Base-by-base conservation (phyloP, 1,140 invertebrate species). In the Melipona quadrifasciata region DNA sequence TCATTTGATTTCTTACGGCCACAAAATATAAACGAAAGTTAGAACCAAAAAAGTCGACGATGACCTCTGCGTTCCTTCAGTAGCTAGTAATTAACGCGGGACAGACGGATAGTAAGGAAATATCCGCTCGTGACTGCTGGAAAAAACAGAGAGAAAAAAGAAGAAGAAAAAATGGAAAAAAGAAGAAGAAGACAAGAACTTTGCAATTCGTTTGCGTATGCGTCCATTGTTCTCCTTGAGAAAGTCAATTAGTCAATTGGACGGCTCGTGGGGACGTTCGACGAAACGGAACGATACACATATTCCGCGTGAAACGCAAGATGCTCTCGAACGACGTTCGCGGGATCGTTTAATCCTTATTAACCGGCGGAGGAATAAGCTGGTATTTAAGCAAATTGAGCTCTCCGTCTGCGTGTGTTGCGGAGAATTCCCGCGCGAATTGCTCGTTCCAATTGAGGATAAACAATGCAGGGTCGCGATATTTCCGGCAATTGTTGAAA, bases 371-470 rank as follows among this genome's bases (percentile, higher is more conserved):
- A 0, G 27, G 73, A 77, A 86, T 89, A 80, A 87, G 81, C 31
- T 51, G 61, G 77, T 85, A 71, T 87, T 76, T 79, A 85, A 87
- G 85, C 85, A 89, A 89, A 90, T 90, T 85, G 74, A 85, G 61
- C 79, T 31, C 71, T 61, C 31, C 75, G 64, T 53, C 31, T 27
- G 17, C 31, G 31, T 31, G 55, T 53, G 47, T 51, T 64, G 83
- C 61, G 47, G 68, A 84, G 78, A 75, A 70, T 64, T 58, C 77
- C 58, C 79, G 71, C 58, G 80, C 68, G 79, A 74, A 86, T 89
- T 84, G 61, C 76, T 77, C 27, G 27, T 67, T 64, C 76, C 77
- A 89, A 89, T 89, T 82, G 80, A 53, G 21, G 58, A 82, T 82
- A 82, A 82, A 82, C 81, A 82, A 77, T 31, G 53, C 5, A 2